A percentile compares a stretch with the other conserved stretches of the same genome.
Evolutionary conservation across 2,113 vertebrate species (phyloP).

Genomic region (Aldabrachelys gigantea): DNA sequence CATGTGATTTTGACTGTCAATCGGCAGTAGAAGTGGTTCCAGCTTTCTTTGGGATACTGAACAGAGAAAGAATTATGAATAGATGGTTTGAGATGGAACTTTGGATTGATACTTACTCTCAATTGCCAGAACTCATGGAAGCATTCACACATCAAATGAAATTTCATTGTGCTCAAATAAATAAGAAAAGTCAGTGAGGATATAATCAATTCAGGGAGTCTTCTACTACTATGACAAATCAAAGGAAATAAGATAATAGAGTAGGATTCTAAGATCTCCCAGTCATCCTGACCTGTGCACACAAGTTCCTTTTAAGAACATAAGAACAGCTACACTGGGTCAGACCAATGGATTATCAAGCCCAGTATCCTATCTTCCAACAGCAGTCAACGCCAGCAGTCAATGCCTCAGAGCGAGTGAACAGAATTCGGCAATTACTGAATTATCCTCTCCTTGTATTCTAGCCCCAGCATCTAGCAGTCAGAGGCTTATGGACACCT

Average conservation of each 20-base stretch:
- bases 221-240: not conserved
- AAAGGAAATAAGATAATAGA: too few relatives aligned
- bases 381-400: too few relatives aligned
- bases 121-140: not conserved
- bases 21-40: not conserved
- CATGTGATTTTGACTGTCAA: not conserved
- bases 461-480: too few relatives aligned
- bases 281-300: too few relatives aligned
- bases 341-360: too few relatives aligned
- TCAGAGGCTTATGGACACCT: too few relatives aligned
- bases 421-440: too few relatives aligned
- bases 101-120: not conserved
- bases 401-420: too few relatives aligned
- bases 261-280: too few relatives aligned
- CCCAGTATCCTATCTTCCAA: too few relatives aligned
- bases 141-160: not conserved
- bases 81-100: not conserved
- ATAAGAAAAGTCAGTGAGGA: not conserved
- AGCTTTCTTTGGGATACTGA: not conserved
- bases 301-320: not conserved
- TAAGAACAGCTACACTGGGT: too few relatives aligned
- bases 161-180: not conserved
- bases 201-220: not conserved
- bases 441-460: too few relatives aligned
- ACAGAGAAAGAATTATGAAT: not conserved